These are phyloP conservation scores for Cydia strobilella DNA, from an alignment of 1,140 invertebrate species.

Conservation along the genomic window DNA sequence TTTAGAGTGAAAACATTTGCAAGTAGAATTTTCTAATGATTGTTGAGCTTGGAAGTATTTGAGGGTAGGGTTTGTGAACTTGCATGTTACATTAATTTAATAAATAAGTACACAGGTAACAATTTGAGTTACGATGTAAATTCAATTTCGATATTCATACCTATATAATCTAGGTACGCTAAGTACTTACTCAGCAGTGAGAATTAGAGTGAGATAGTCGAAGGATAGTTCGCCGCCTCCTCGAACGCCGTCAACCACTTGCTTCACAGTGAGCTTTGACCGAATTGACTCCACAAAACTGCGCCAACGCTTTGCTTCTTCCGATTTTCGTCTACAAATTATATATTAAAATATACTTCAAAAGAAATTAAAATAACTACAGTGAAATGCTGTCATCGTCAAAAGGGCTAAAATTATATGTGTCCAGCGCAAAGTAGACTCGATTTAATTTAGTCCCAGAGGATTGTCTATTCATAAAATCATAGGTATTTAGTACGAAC, in stretches of 20 bases:
- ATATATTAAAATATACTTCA: not conserved
- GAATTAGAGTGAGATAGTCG: conserved; percentile 89
- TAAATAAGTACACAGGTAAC: no score
- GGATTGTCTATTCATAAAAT: no score
- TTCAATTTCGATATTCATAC: no score
- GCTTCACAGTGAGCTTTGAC: conserved; percentile 90
- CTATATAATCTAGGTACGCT: no score
- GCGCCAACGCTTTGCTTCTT: conserved; percentile 83
- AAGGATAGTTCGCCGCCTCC: conserved; percentile 89
- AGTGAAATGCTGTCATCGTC: not conserved
- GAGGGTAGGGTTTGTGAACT: no score
- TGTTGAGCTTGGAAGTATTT: no score
- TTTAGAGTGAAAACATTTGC: no score
- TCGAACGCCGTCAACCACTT: conserved; percentile 90
- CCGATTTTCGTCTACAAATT: conserved; percentile 62
- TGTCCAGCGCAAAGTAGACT: no score
- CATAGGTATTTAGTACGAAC: not conserved
- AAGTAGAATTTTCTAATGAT: no score
- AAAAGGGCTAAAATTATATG: not conserved
- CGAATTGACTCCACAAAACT: conserved; percentile 86
- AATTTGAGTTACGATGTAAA: no score
- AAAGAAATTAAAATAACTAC: not conserved
- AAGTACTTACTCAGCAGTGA: conserved; percentile 88
- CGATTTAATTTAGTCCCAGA: no score
- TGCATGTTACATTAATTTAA: no score